These are phyloP conservation scores for western clawed frog (Xenopus tropicalis) DNA, from an alignment of 2,113 vertebrate species.

Conservation along the genomic window DNA sequence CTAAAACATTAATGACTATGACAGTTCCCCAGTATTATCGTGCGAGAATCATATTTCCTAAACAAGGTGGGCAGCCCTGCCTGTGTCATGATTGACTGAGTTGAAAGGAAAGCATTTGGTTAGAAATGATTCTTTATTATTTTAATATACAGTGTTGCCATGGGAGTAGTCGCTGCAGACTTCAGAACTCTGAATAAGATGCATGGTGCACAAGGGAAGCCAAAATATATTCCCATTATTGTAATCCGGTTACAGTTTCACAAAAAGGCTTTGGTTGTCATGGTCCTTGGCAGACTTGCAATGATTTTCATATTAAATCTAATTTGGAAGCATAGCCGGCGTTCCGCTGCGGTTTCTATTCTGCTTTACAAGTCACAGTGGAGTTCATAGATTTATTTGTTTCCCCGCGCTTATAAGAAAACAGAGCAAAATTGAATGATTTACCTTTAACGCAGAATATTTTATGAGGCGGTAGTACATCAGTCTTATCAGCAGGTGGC, in stretches of 20 bases:
- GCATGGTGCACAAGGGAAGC: constrained; percentile 28
- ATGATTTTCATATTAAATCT: constrained; percentile 44
- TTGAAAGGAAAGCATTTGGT: no score
- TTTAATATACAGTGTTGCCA: neutral
- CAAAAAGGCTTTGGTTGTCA: constrained; percentile 17
- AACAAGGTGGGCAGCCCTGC: no score
- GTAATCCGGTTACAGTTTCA: constrained; percentile 35
- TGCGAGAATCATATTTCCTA: no score
- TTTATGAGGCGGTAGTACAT: neutral
- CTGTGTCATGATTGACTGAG: no score
- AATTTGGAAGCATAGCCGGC: constrained; percentile 23
- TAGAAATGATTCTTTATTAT: neutral
- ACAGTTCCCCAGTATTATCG: no score
- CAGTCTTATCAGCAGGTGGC: constrained; percentile 8
- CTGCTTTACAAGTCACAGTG: constrained; percentile 40
- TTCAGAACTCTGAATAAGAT: constrained; percentile 25
- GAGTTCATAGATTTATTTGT: constrained; percentile 40
- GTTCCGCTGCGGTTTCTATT: constrained; percentile 28
- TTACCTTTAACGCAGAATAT: constrained; percentile 30
- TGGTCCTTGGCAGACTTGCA: constrained; percentile 32
- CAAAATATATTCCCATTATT: constrained; percentile 38
- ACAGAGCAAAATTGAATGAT: constrained; percentile 40
- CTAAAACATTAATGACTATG: no score
- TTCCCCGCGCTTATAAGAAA: constrained; percentile 37
- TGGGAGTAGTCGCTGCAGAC: constrained; percentile 13